phyloP scores from a whole-genome alignment of 2,888 invertebrate genomes.

The Serripes groenlandicus region DNA sequence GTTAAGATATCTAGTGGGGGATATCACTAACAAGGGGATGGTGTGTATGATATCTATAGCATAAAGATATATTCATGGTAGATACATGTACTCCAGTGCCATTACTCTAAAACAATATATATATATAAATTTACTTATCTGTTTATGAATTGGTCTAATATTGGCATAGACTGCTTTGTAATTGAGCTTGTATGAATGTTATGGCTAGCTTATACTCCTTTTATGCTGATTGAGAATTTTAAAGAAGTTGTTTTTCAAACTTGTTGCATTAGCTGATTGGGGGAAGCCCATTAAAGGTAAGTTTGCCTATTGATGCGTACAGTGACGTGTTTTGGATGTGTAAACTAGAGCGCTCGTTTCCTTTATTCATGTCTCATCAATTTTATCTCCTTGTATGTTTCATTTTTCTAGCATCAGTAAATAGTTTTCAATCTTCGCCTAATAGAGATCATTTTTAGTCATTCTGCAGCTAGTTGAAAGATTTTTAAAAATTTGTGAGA shows the following conservation, averaged over 20 bases:
- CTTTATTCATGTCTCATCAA: too few species aligned
- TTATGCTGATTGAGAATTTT: background rate
- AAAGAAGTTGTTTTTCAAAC: slow-evolving; percentile 42
- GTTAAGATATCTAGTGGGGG: too few species aligned
- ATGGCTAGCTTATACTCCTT: background rate
- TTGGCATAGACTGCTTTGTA: slow-evolving; percentile 26
- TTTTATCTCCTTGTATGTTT: slow-evolving; percentile 1
- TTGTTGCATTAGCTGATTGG: slow-evolving; percentile 68
- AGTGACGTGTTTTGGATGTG: slow-evolving; percentile 16
- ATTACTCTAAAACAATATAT: too few species aligned
- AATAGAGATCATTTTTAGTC: too few species aligned
- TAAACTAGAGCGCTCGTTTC: slow-evolving; percentile 13
- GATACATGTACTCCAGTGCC: too few species aligned
- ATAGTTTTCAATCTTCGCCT: background rate
- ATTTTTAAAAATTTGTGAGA: too few species aligned
- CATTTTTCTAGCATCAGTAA: background rate
- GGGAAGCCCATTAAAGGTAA: slow-evolving; percentile 69
- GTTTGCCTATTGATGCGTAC: slow-evolving; percentile 21
- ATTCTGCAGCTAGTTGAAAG: too few species aligned
- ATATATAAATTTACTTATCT: too few species aligned
- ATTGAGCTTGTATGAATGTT: slow-evolving; percentile 13
- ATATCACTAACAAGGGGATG: too few species aligned
- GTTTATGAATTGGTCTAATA: slow-evolving; percentile 7
- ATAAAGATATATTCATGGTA: too few species aligned
- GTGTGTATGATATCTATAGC: too few species aligned